Conservation (phyloP, 2,888 invertebrate genomes). For the Bugula neritina region DNA sequence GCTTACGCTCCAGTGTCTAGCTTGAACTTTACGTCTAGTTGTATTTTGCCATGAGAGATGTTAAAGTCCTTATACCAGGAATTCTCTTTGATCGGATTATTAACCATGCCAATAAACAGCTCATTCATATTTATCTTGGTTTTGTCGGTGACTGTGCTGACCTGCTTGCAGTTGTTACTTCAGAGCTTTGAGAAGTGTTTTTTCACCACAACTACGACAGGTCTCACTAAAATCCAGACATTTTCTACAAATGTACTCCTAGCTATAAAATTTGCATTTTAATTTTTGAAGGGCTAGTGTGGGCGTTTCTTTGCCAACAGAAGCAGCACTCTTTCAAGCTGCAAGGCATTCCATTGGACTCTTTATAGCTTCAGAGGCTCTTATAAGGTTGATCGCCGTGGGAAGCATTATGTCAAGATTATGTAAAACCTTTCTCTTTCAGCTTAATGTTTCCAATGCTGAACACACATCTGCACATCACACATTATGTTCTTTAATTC, state of each 20-base stretch:
- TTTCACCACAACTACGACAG: neutral
- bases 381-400: neutral
- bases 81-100: neutral
- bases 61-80: neutral
- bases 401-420: neutral
- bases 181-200: neutral
- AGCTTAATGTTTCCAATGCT: neutral
- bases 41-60: neutral
- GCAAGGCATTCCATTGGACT: neutral
- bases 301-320: neutral
- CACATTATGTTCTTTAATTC: conserved; percentile 1
- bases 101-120: neutral
- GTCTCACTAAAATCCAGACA: neutral
- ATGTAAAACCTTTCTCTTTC: neutral
- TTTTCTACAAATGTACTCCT: neutral
- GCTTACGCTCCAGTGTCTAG: neutral
- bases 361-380: neutral
- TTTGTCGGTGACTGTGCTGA: neutral
- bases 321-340: neutral
- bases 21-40: neutral
- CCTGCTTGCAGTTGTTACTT: neutral
- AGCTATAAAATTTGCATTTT: neutral
- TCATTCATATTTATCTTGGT: conserved; percentile 3
- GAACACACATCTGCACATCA: neutral
- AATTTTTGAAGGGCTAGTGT: neutral